Conservation (phyloP, 2,888 invertebrate species). For the Apamea anceps region DNA sequence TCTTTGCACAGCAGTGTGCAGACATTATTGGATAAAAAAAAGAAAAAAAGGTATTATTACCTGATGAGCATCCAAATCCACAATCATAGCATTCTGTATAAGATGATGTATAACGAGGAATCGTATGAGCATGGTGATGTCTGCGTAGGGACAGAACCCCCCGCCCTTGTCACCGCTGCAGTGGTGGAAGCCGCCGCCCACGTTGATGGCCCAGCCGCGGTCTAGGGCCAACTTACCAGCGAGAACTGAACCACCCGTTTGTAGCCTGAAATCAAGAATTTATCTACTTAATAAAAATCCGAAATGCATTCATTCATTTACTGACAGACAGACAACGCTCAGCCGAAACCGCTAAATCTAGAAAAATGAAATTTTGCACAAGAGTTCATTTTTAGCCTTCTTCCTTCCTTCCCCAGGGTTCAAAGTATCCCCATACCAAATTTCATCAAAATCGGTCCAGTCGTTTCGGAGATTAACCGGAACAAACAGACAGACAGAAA, state of each 20-base stretch:
- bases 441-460: too few species aligned
- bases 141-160: slow-evolving; percentile 97
- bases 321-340: background rate
- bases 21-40: background rate
- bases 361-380: background rate
- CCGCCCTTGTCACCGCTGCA: slow-evolving; percentile 94
- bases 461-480: too few species aligned
- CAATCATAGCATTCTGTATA: slow-evolving; percentile 94
- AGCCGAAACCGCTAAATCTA: background rate
- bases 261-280: slow-evolving; percentile 86
- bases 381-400: background rate
- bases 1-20: accelerated
- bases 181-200: slow-evolving; percentile 98
- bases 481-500: too few species aligned
- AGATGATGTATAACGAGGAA: slow-evolving; percentile 91
- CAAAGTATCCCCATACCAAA: too few species aligned
- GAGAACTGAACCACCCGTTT: slow-evolving; percentile 95
- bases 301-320: background rate
- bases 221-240: slow-evolving; percentile 95
- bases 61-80: slow-evolving; percentile 98
- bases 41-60: slow-evolving; percentile 77
- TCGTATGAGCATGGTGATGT: slow-evolving; percentile 94
- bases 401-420: background rate
- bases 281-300: background rate
- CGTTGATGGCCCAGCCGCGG: slow-evolving; percentile 96